Conservation (phyloP, 2,888 invertebrate genomes). For the Agrotis exclamationis region DNA sequence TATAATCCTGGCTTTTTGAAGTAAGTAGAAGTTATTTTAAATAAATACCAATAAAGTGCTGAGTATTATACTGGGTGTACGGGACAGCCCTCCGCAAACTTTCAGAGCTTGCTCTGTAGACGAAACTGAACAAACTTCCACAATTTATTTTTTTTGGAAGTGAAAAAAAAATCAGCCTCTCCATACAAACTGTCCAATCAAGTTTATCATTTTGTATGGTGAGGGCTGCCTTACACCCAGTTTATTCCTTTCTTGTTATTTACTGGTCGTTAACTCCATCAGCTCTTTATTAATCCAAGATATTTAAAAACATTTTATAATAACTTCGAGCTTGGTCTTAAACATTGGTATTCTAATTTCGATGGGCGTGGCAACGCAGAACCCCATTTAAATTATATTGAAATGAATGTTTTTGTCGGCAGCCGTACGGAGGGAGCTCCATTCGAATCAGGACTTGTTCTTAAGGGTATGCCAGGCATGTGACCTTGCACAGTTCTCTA, state of each 20-base stretch:
- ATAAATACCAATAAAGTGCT: too few relatives aligned
- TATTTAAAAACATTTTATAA: background rate
- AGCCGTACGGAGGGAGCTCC: slow-evolving; percentile 42
- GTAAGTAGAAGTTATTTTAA: too few relatives aligned
- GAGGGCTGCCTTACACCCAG: too few relatives aligned
- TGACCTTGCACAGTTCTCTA: slow-evolving; percentile 57
- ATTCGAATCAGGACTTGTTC: slow-evolving; percentile 49
- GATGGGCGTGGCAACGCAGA: slow-evolving; percentile 62
- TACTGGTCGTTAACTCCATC: background rate
- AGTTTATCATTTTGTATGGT: too few relatives aligned
- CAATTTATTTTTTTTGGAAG: too few relatives aligned
- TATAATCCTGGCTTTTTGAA: too few relatives aligned
- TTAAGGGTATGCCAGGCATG: slow-evolving; percentile 60
- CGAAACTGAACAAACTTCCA: too few relatives aligned
- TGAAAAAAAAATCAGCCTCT: too few relatives aligned
- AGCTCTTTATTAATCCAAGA: background rate
- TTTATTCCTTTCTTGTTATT: background rate
- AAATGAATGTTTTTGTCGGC: slow-evolving; percentile 61
- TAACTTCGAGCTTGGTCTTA: slow-evolving; percentile 39
- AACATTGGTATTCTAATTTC: slow-evolving; percentile 58
- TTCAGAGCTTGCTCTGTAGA: too few relatives aligned
- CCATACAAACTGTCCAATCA: too few relatives aligned
- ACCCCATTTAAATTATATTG: slow-evolving; percentile 67
- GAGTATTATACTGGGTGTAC: too few relatives aligned
- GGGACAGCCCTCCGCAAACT: too few relatives aligned